Evolutionary conservation across 1,140 invertebrate genomes (phyloP).

Genomic region (Mactra quadrangularis): DNA sequence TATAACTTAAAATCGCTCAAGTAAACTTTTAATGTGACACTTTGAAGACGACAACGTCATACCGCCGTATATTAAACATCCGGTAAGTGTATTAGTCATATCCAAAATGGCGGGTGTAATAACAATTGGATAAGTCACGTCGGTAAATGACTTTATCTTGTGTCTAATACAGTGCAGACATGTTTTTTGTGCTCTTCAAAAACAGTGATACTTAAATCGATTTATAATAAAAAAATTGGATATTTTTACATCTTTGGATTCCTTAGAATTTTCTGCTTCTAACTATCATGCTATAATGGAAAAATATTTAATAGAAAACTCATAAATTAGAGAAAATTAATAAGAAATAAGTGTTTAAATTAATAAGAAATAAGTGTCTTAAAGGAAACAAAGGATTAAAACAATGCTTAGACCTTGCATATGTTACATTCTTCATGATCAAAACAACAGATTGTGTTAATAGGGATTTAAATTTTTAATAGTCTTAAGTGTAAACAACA

Average conservation of each 20-base stretch:
- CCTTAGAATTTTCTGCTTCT: slow-evolving; percentile 1
- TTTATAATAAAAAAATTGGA: neutral
- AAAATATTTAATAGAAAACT: neutral
- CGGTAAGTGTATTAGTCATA: no score
- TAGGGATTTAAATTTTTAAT: neutral
- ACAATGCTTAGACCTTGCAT: neutral
- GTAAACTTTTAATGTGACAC: no score
- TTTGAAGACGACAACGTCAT: no score
- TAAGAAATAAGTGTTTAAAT: neutral
- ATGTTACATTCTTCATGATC: neutral
- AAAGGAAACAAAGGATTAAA: neutral
- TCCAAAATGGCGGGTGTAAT: no score
- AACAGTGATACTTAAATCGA: no score
- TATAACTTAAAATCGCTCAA: no score
- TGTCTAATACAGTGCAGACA: no score
- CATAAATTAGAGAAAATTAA: neutral
- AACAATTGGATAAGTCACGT: no score
- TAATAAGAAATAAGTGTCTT: no score
- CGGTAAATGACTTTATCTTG: no score
- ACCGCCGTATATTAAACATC: no score
- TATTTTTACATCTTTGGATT: slow-evolving; percentile 2
- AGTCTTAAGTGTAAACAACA: slow-evolving; percentile 7
- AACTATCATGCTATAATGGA: neutral
- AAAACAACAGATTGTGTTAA: neutral
- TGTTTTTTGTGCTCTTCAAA: no score